phyloP scores from a whole-genome alignment of 2,113 vertebrate species.

The Natator depressus region DNA sequence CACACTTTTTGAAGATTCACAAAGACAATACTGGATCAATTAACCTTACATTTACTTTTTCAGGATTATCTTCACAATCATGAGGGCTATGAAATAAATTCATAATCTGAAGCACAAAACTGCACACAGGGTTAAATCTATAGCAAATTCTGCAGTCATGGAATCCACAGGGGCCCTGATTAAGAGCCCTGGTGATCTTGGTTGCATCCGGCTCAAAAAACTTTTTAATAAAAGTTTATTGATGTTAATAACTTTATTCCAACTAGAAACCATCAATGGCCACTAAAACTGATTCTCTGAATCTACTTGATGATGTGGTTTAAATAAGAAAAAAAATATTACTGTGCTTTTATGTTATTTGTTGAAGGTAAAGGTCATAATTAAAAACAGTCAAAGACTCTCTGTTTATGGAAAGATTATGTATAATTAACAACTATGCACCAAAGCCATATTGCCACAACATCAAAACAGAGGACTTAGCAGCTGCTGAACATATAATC shows the following conservation, averaged over 20 bases:
- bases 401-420: not conserved
- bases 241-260: not conserved
- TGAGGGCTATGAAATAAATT: not conserved
- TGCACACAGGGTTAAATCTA: not conserved
- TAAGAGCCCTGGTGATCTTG: not conserved
- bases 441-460: not conserved
- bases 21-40: not conserved
- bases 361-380: not conserved
- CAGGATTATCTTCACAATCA: not conserved
- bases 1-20: not conserved
- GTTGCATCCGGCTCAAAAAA: not conserved
- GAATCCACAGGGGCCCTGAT: not conserved
- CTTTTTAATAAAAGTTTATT: not conserved
- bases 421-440: not conserved
- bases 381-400: not conserved
- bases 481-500: not conserved
- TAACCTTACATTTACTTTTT: not conserved
- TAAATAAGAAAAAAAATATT: not conserved
- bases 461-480: not conserved
- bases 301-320: not conserved
- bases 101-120: not conserved
- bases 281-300: not conserved
- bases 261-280: not conserved
- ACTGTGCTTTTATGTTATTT: not conserved
- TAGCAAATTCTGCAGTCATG: not conserved